Evolutionary conservation across 2,888 invertebrate genomes (phyloP).

Genomic region (Xylota sylvarum): DNA sequence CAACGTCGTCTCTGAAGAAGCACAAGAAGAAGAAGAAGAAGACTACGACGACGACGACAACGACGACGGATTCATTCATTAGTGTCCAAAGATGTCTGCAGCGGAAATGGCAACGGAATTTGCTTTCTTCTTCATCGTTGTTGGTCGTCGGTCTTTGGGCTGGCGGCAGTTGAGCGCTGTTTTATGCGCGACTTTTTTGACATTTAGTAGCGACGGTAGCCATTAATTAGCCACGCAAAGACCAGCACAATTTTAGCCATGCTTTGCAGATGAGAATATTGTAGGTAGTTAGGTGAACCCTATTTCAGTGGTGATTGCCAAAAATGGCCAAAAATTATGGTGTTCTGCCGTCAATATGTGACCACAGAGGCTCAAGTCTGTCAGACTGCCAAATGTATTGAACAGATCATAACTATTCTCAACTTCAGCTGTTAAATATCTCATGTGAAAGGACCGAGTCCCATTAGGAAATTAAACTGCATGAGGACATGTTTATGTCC

Average conservation of each 20-base stretch:
- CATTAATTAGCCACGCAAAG: slow-evolving; percentile 40
- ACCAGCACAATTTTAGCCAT: not conserved
- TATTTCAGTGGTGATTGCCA: slow-evolving; percentile 7
- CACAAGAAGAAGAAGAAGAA: slow-evolving; percentile 15
- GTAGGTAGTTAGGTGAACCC: not conserved
- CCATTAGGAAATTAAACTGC: not conserved
- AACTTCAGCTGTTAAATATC: too few species aligned
- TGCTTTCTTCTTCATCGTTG: slow-evolving; percentile 36
- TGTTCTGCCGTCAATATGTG: not conserved
- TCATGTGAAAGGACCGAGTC: too few species aligned
- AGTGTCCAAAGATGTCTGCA: slow-evolving; percentile 75
- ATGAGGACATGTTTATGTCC: not conserved
- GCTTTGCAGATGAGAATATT: not conserved
- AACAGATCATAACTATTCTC: not conserved
- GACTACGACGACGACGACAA: slow-evolving; percentile 14
- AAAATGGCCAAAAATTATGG: not conserved
- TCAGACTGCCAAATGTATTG: slow-evolving; percentile 2
- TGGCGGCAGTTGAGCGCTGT: slow-evolving; percentile 34
- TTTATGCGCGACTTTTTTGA: slow-evolving; percentile 40
- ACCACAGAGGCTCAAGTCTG: not conserved
- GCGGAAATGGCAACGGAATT: slow-evolving; percentile 74
- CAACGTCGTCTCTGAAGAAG: not conserved
- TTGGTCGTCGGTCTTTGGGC: slow-evolving; percentile 20
- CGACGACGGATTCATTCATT: slow-evolving; percentile 71
- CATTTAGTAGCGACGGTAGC: slow-evolving; percentile 28